A percentile compares a stretch with the other conserved stretches of the same genome.
These are phyloP conservation scores for Kryptolebias marmoratus DNA, from an alignment of 2,113 vertebrate genomes.

Conservation along the genomic window DNA sequence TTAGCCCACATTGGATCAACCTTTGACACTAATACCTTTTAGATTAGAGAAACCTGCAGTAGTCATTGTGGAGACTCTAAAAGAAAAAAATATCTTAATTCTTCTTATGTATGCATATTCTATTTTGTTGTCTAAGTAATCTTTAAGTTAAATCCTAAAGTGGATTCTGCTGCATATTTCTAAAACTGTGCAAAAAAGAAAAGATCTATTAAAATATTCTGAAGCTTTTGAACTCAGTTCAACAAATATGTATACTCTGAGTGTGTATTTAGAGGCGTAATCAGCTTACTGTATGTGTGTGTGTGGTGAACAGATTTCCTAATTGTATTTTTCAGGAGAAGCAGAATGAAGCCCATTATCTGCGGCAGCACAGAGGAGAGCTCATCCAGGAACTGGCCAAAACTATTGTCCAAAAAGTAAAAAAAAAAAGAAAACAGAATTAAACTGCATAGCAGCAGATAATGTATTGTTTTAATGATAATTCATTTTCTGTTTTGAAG, in stretches of 20 bases:
- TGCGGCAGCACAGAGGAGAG: conserved; percentile 90
- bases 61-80: background rate
- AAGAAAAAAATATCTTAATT: background rate
- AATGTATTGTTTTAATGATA: background rate
- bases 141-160: background rate
- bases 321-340: conserved; percentile 82
- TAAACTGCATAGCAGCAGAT: background rate
- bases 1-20: background rate
- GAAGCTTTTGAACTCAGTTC: conserved; percentile 20
- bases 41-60: background rate
- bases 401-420: conserved; percentile 93
- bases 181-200: conserved; percentile 2
- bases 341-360: conserved; percentile 90
- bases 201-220: conserved; percentile 26
- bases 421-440: background rate
- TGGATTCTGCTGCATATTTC: background rate
- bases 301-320: conserved; percentile 5
- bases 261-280: conserved; percentile 30
- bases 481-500: background rate
- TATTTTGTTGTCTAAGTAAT: background rate
- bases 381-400: conserved; percentile 91
- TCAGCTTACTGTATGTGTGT: conserved; percentile 15
- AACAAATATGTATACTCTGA: conserved; percentile 25
- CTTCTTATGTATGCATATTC: background rate
- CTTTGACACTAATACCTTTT: background rate